Evolutionary conservation across 2,797 vertebrate species (phyloP), one percentile per base, ranked within the genome.

Genomic region (Melanotaenia trifasciata): DNA sequence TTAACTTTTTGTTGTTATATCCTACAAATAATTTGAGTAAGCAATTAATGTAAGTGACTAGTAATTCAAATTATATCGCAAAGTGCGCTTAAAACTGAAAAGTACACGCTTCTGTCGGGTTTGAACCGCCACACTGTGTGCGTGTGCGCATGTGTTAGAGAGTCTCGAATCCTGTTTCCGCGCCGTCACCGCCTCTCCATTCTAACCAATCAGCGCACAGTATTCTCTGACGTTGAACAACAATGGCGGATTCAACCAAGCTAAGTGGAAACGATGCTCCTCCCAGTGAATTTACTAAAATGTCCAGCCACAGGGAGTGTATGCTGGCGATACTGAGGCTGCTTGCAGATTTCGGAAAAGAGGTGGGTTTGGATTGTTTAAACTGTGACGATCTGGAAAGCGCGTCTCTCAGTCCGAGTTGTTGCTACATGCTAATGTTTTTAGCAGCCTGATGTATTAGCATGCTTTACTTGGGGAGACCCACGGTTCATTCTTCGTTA

Each of bases 171-270:
- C 26, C 0, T 3, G 30, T 24, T 10, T 0, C 28, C 60, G 36
- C 64, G 65, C 24, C 4, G 16, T 26, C 60, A 10, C 26, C 13
- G 4, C 22, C 7, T 3, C 40, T 18, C 1, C 18, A 0, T 68
- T 60, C 35, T 0, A 64, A 35, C 93, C 94, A 95, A 95, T 95
- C 89, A 90, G 75, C 67, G 33, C 2, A n/a, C 54, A 24, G 60
- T 0, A 33, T 62, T 43, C 8, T 38, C 6, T 24, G 36, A 28
- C 18, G 70, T 64, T 64, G 77, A 78, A 77, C 66, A 45, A 58
- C 78, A 81, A 94, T 94, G 93, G 93, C 92, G 93, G 92, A 92
- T 50, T 84, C 73, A 62, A 74, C 68, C 87, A 87, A 85, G 78
- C 78, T 50, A 26, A 72, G 74, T 32, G 70, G 30, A 20, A 58